phyloP scores from a whole-genome alignment of 1,140 invertebrate genomes.

The Drosophila nikananu region DNA sequence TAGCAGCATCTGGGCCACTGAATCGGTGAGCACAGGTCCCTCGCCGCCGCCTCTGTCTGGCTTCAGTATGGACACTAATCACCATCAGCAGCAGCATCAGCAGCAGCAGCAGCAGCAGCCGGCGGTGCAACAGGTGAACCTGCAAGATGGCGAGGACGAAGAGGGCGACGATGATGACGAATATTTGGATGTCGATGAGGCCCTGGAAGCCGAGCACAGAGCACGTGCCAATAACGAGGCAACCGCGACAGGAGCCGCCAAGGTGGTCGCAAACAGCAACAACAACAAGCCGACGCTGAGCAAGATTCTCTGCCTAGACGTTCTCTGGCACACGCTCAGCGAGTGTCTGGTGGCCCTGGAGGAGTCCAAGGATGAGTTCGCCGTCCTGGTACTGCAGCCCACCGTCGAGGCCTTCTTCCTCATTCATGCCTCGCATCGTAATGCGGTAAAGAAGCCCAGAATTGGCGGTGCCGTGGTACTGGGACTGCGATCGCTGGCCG shows the following conservation, averaged over 20 bases:
- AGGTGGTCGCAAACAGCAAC: neutral
- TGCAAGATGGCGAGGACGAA: conserved; percentile 5
- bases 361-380: conserved; percentile 96
- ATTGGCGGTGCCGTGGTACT: conserved; percentile 47
- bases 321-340: conserved; percentile 93
- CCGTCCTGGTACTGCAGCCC: conserved; percentile 96
- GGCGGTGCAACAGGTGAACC: neutral
- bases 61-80: conserved; percentile 39
- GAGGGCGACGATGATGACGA: conserved; percentile 11
- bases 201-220: neutral
- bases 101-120: neutral
- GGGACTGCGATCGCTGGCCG: neutral
- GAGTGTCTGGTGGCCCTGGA: conserved; percentile 93
- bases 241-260: neutral
- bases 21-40: conserved; percentile 1
- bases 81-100: neutral
- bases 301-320: conserved; percentile 90
- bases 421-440: conserved; percentile 91
- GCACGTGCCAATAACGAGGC: neutral
- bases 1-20: conserved; percentile 5
- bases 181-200: conserved; percentile 13
- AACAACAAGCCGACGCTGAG: conserved; percentile 87
- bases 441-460: conserved; percentile 60
- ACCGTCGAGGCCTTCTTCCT: conserved; percentile 97
- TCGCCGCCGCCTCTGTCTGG: conserved; percentile 8